Percentiles rank a stretch among this genome's conserved stretches.
Conservation (phyloP, 2,797 vertebrate species). For the Hemibagrus guttatus region DNA sequence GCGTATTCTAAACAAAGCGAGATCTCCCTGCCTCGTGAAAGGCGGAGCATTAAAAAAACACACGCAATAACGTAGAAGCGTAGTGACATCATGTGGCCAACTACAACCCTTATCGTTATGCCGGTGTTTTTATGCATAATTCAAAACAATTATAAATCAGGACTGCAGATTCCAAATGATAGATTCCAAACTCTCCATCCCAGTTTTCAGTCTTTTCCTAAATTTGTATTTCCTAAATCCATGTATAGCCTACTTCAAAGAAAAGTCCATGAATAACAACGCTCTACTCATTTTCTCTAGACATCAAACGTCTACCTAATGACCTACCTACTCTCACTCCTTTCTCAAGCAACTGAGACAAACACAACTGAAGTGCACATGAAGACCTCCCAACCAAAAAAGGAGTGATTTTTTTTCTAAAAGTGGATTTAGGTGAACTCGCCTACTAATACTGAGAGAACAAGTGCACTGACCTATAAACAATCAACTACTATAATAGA, state of each 20-base stretch:
- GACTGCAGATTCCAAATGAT: background rate
- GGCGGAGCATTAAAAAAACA: constrained; percentile 35
- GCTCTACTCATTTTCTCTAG: background rate
- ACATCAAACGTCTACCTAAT: background rate
- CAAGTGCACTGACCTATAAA: background rate
- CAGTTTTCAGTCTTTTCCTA: background rate
- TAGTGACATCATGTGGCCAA: constrained; percentile 48
- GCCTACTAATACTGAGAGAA: background rate
- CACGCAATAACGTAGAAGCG: background rate
- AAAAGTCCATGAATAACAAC: background rate
- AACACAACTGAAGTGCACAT: background rate
- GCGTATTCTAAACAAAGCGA: constrained; percentile 51
- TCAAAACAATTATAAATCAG: background rate
- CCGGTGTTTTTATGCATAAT: background rate
- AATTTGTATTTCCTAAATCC: background rate
- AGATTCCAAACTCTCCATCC: background rate
- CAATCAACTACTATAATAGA: background rate
- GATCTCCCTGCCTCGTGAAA: constrained; percentile 17
- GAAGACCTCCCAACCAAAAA: background rate
- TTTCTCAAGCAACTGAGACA: background rate
- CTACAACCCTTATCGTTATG: background rate
- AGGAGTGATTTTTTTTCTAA: background rate
- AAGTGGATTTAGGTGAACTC: background rate
- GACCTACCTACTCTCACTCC: background rate
- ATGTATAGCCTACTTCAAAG: too few relatives aligned